These are phyloP conservation scores for Apostichopus japonicus DNA, from an alignment of 35 echinoderm and acorn worm species.

Conservation along the genomic window DNA sequence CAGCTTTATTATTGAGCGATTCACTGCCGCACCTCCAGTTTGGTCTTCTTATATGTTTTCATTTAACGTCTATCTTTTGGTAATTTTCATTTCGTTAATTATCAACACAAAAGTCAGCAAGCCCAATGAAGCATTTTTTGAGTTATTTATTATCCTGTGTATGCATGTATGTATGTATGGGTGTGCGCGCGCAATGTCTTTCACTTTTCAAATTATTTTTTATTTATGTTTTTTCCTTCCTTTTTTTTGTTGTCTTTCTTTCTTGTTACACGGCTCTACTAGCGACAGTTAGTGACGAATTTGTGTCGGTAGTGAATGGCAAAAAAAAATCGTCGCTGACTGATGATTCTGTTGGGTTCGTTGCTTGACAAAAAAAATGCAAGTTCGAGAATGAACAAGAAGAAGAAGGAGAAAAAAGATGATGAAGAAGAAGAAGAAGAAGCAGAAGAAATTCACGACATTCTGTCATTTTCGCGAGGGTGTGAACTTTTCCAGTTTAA, in stretches of 20 bases:
- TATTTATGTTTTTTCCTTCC: no score
- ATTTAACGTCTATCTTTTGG: no score
- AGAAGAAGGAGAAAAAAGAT: no score
- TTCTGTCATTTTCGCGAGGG: conserved; percentile 53
- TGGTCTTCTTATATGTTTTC: no score
- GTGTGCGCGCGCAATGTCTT: no score
- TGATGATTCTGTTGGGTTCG: conserved; percentile 9
- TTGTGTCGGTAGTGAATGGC: background rate
- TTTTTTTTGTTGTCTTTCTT: background rate
- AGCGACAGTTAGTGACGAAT: conserved; percentile 29
- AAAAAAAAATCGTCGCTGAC: conserved; percentile 14
- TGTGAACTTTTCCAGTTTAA: conserved; percentile 58
- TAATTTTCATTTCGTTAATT: no score
- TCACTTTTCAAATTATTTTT: no score
- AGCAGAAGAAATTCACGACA: conserved; percentile 28
- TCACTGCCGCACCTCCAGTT: no score
- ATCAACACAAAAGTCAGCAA: background rate
- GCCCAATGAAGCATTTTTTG: background rate
- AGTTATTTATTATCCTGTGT: background rate
- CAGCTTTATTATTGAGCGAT: no score
- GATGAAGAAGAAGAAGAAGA: background rate
- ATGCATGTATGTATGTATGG: background rate
- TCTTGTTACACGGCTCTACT: background rate
- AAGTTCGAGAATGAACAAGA: background rate
- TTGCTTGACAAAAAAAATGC: background rate